Conservation (phyloP, 2,797 vertebrate genomes). For the Micromesistius poutassou region DNA sequence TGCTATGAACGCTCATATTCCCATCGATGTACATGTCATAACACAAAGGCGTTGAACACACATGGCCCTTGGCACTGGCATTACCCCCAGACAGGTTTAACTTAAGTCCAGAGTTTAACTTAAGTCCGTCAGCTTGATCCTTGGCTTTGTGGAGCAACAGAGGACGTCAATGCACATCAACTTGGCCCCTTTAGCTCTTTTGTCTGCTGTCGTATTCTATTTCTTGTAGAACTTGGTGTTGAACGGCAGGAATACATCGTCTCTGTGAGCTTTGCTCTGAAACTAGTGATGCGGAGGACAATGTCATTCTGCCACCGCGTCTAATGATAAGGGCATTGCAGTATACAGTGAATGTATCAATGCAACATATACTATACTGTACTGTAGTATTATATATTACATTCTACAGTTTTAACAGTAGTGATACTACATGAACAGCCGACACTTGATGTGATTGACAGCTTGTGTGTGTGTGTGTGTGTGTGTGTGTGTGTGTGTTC, state of each 20-base stretch:
- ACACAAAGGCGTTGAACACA: neutral
- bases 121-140: neutral
- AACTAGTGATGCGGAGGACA: neutral
- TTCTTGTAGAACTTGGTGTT: neutral
- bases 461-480: conserved; percentile 1
- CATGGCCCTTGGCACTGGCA: neutral
- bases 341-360: neutral
- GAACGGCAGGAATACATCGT: neutral
- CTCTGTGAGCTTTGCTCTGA: neutral
- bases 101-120: too few species aligned
- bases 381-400: neutral
- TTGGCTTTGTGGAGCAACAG: neutral
- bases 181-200: neutral
- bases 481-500: neutral
- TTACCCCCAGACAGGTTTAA: neutral
- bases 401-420: neutral
- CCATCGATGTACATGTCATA: neutral
- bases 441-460: neutral
- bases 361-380: neutral
- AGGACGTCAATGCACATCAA: neutral
- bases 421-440: neutral
- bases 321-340: neutral
- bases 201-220: neutral
- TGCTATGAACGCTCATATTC: neutral
- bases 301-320: neutral